A percentile compares a stretch with the other conserved stretches of the same genome.
These are phyloP conservation scores for Acanthurus leucopareius DNA, from an alignment of 2,797 vertebrate species.

Conservation along the genomic window DNA sequence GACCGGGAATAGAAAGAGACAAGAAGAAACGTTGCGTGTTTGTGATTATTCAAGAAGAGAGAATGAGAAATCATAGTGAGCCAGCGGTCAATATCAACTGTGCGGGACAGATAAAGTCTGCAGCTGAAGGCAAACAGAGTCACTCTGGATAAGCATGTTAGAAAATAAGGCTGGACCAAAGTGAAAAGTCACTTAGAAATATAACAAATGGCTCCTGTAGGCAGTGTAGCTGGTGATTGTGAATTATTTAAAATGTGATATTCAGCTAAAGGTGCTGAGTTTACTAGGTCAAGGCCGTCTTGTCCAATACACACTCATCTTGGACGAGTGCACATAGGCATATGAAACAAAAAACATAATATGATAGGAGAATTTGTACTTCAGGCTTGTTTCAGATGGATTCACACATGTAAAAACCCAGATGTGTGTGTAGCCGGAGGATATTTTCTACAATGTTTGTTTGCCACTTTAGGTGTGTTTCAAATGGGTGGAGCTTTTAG, in stretches of 20 bases:
- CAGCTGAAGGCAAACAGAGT: slow-evolving; percentile 41
- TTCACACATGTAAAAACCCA: slow-evolving; percentile 34
- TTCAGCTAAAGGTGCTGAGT: slow-evolving; percentile 57
- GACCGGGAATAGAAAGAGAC: slow-evolving; percentile 16
- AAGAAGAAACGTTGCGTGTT: slow-evolving; percentile 31
- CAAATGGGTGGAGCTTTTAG: slow-evolving; percentile 61
- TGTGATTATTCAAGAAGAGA: slow-evolving; percentile 48
- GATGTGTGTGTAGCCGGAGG: slow-evolving; percentile 40
- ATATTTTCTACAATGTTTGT: slow-evolving; percentile 56
- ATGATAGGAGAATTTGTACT: slow-evolving; percentile 15
- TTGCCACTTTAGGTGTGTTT: slow-evolving; percentile 68
- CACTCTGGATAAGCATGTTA: slow-evolving; percentile 32
- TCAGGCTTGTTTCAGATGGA: slow-evolving; percentile 25
- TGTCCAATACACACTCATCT: slow-evolving; percentile 40
- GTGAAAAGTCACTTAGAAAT: slow-evolving; percentile 52
- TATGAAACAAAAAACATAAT: background rate
- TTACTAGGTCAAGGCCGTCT: slow-evolving; percentile 58
- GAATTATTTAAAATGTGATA: slow-evolving; percentile 68
- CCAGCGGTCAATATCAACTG: slow-evolving; percentile 43
- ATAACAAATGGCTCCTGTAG: slow-evolving; percentile 19
- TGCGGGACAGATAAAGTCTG: slow-evolving; percentile 51
- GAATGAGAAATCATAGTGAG: slow-evolving; percentile 25
- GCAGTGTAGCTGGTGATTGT: slow-evolving; percentile 39
- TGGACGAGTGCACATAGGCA: slow-evolving; percentile 1
- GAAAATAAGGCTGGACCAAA: slow-evolving; percentile 45